Percentiles rank a stretch among this genome's conserved stretches.
phyloP scores from a whole-genome alignment of 1,140 invertebrate species.

The Bombus difficillimus region DNA sequence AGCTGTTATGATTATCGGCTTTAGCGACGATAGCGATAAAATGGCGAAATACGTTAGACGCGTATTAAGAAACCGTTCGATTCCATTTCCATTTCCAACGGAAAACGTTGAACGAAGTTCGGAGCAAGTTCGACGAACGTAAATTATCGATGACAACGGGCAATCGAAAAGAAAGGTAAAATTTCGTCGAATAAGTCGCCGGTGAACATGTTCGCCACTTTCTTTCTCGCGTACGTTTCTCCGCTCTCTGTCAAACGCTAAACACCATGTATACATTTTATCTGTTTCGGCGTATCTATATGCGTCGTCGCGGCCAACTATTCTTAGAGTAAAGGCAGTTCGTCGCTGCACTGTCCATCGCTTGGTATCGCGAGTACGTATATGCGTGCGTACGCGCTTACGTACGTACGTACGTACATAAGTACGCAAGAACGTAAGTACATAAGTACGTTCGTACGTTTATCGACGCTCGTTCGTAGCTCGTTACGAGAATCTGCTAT shows the following conservation, averaged over 20 bases:
- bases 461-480: slow-evolving; percentile 1
- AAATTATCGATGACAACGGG: not conserved
- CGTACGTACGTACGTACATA: not conserved
- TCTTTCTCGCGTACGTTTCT: slow-evolving; percentile 34
- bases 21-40: not conserved
- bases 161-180: not conserved
- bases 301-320: slow-evolving; percentile 63
- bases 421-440: not conserved
- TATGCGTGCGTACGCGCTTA: not conserved
- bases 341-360: slow-evolving; percentile 43
- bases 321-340: slow-evolving; percentile 69
- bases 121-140: not conserved
- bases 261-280: slow-evolving; percentile 68
- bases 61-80: not conserved
- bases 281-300: slow-evolving; percentile 62
- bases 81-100: too few species aligned
- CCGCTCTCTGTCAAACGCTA: slow-evolving; percentile 54
- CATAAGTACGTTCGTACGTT: not conserved
- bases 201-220: not conserved
- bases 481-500: slow-evolving; percentile 18
- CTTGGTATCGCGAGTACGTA: slow-evolving; percentile 17
- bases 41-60: not conserved
- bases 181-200: not conserved
- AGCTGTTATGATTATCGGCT: not conserved
- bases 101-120: too few species aligned